Base-by-base conservation (phyloP, 2,797 vertebrate genomes). In the Sebastes aleutianus region DNA sequence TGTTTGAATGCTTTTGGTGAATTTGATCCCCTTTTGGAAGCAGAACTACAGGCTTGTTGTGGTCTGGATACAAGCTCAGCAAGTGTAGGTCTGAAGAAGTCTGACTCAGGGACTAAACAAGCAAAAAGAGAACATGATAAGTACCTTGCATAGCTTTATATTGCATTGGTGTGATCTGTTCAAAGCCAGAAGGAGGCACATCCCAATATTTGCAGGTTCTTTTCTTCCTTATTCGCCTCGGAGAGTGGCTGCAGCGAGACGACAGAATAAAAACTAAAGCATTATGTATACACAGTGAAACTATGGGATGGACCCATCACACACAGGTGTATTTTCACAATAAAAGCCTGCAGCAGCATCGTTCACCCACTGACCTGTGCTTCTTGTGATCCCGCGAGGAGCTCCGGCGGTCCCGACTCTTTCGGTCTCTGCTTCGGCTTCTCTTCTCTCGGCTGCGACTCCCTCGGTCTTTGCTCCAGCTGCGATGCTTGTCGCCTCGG, bases 121-220 rank as follows among this genome's bases (percentile, higher is more conserved):
- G 36, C 39, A 43, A 16, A 63, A 2, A 50, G 4, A 39, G 4
- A 29, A 32, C n/a, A 34, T 0, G 43, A 22, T 4, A 22, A 36
- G 61, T 87, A 96, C 95, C 95, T 96, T 96, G 95, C 95, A 96
- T 95, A 70, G 95, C 95, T 92, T 95, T 95, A 66, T 96, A 96
- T 79, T 96, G 95, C 93, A 95, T 83, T 26, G 95, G 94, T 54
- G 95, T 95, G 88, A 95, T 93, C 89, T 96, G 94, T 72, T 95
- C 94, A 74, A 95, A 96, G 74, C 95, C 95, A 1, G 91, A 89
- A 13, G 95, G 93, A 47, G 95, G 91, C 8, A 96, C 94, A 16
- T 96, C 95, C 95, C 95, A 96, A 89, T 95, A 95, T 62, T 92
- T 95, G 79, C 92, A 95, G 1, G 74, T 76, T 74, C 89, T 93